A percentile compares a stretch with the other conserved stretches of the same genome.
These are phyloP conservation scores for Halcyon chelicuti DNA, from an alignment of 2,797 vertebrate genomes.

Conservation along the genomic window DNA sequence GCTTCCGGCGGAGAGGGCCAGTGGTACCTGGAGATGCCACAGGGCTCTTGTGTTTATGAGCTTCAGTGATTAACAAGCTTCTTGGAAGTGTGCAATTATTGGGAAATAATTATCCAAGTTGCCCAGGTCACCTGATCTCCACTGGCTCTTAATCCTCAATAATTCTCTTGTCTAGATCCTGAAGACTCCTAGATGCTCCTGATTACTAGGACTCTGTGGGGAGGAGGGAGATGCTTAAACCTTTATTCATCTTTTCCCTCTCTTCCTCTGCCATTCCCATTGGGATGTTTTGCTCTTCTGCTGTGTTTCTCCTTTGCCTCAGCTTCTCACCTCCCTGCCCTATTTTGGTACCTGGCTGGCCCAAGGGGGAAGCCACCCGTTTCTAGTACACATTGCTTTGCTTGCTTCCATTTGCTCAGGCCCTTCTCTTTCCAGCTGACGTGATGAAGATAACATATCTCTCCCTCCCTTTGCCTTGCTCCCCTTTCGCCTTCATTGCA, in stretches of 20 bases:
- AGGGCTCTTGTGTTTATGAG: background rate
- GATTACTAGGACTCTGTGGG: background rate
- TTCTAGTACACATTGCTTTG: background rate
- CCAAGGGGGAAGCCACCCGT: background rate
- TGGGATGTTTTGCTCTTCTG: background rate
- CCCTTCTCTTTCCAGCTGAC: background rate
- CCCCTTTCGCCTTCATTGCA: background rate
- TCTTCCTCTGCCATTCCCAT: background rate
- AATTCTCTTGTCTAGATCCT: background rate
- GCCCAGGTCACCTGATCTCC: background rate
- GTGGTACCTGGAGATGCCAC: background rate
- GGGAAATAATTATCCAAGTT: background rate
- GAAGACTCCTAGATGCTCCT: background rate
- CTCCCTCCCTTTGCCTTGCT: background rate
- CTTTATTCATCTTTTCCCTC: background rate
- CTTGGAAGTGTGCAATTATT: background rate
- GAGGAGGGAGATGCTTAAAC: background rate
- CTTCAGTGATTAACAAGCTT: background rate
- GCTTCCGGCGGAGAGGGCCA: background rate
- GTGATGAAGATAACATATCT: background rate
- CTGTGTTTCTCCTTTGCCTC: background rate
- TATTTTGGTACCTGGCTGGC: background rate
- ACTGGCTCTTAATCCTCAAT: background rate
- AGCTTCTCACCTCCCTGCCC: background rate
- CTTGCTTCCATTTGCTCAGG: background rate